Evolutionary conservation across 2,888 invertebrate species (phyloP).

Genomic region (Panopea generosa): DNA sequence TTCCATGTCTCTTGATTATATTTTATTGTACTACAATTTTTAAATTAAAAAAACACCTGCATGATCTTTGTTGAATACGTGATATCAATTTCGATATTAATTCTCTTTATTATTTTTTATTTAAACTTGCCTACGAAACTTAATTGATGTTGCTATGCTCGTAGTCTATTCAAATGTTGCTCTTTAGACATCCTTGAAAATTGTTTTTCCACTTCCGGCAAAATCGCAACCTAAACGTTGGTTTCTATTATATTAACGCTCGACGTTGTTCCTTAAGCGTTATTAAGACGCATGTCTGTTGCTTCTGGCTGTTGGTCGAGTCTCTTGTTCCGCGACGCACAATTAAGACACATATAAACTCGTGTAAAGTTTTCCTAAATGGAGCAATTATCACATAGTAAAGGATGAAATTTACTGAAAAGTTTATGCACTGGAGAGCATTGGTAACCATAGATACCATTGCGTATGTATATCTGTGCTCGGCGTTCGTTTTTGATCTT

Average conservation of each 20-base stretch:
- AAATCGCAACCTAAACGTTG: too few relatives aligned
- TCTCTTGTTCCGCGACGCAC: conserved; percentile 52
- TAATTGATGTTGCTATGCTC: too few relatives aligned
- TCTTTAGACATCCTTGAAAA: too few relatives aligned
- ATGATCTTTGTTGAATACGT: too few relatives aligned
- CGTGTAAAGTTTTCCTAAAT: conserved; percentile 88
- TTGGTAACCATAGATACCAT: conserved; percentile 87
- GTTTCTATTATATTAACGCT: conserved; percentile 42
- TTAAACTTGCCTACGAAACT: too few relatives aligned
- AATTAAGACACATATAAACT: conserved; percentile 68
- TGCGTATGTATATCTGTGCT: conserved; percentile 62
- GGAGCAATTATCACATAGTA: conserved; percentile 92
- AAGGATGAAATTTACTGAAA: conserved; percentile 92
- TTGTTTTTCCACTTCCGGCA: too few relatives aligned
- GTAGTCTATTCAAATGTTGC: too few relatives aligned
- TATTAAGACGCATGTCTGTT: conserved; percentile 67
- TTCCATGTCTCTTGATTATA: too few relatives aligned
- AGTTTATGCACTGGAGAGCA: conserved; percentile 90
- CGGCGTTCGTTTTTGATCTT: conserved; percentile 11
- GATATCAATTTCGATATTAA: too few relatives aligned
- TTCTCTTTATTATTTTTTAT: too few relatives aligned
- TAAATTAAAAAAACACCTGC: too few relatives aligned
- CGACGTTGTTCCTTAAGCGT: conserved; percentile 64
- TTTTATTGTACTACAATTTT: too few relatives aligned
- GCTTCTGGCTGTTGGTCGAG: conserved; percentile 67